Evolutionary conservation across 2,888 invertebrate genomes (phyloP).

Genomic region (Rugalucina vietnamica): DNA sequence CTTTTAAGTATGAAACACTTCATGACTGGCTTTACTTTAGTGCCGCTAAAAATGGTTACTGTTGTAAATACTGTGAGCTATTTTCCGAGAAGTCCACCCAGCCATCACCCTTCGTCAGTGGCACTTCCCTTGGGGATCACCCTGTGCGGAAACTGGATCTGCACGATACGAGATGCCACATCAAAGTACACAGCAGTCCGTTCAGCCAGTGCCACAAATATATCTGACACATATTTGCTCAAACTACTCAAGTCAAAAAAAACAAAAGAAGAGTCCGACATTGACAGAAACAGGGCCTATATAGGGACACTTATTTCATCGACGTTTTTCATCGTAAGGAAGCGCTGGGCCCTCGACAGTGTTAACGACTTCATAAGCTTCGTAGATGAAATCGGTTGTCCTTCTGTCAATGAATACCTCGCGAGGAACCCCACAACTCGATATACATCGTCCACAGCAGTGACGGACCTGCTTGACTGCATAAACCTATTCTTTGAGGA

Average conservation of each 20-base stretch:
- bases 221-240: neutral
- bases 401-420: neutral
- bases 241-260: neutral
- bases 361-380: neutral
- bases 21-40: neutral
- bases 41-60: neutral
- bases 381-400: neutral
- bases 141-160: slow-evolving; percentile 20
- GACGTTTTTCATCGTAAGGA: neutral
- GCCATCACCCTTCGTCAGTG: neutral
- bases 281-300: slow-evolving; percentile 8
- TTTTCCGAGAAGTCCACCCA: neutral
- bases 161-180: neutral
- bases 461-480: neutral
- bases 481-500: neutral
- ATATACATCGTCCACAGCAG: slow-evolving; percentile 17
- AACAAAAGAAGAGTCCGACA: neutral
- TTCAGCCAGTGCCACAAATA: too few relatives aligned
- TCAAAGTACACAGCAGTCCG: neutral
- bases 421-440: neutral
- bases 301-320: slow-evolving; percentile 12
- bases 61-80: neutral
- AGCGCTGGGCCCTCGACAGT: slow-evolving; percentile 26
- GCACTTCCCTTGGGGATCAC: slow-evolving; percentile 25
- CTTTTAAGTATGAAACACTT: neutral